phyloP scores from a whole-genome alignment of 64 coral and sea anemone species.

The Dendrophyllia cribrosa region DNA sequence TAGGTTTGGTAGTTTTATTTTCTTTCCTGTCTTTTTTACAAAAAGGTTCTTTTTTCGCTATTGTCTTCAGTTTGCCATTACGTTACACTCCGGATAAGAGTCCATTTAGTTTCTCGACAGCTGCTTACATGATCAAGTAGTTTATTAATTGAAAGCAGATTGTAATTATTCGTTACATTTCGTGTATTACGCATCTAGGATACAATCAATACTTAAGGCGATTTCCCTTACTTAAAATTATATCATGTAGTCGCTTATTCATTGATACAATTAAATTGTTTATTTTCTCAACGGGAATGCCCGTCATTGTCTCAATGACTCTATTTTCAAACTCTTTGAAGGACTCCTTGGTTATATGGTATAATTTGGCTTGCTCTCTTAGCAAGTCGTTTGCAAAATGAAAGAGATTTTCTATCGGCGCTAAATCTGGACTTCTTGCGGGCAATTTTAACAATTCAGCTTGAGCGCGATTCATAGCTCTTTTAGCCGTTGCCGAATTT shows the following conservation, averaged over 20 bases:
- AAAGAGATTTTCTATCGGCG: slow-evolving; percentile 63
- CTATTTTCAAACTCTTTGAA: slow-evolving; percentile 47
- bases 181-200: too few relatives aligned
- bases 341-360: slow-evolving; percentile 32
- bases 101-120: too few relatives aligned
- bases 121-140: too few relatives aligned
- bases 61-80: too few relatives aligned
- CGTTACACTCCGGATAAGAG: too few relatives aligned
- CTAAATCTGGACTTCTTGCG: slow-evolving; percentile 47
- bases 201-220: too few relatives aligned
- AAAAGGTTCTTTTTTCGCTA: too few relatives aligned
- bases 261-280: slow-evolving; percentile 32
- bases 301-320: slow-evolving; percentile 20
- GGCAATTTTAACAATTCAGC: slow-evolving; percentile 24
- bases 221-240: too few relatives aligned
- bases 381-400: slow-evolving; percentile 15
- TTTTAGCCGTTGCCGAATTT: slow-evolving; percentile 11
- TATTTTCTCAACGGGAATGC: background rate
- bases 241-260: background rate
- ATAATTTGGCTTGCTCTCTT: background rate
- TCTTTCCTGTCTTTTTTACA: too few relatives aligned
- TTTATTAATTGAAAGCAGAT: too few relatives aligned
- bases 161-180: too few relatives aligned
- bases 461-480: background rate
- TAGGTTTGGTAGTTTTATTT: too few relatives aligned